Conservation (phyloP, 2,113 vertebrate species). For the Cephalophus harveyi region DNA sequence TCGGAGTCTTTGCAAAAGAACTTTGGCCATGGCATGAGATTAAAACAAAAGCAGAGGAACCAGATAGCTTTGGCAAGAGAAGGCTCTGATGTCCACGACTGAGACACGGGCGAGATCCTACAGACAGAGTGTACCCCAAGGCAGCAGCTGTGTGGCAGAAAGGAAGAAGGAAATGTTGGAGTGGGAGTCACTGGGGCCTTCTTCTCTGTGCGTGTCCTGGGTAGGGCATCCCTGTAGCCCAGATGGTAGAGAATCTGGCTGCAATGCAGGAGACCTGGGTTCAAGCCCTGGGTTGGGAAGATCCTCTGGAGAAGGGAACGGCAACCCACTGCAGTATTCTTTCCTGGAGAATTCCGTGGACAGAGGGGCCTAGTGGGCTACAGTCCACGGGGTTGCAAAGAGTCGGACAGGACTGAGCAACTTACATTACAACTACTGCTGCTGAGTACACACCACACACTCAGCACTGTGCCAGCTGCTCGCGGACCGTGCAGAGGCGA, state of each 20-base stretch:
- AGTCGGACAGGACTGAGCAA: accelerated
- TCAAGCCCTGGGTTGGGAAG: neutral
- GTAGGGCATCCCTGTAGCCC: neutral
- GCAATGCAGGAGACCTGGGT: neutral
- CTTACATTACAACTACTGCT: accelerated
- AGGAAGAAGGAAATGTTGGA: neutral
- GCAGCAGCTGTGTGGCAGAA: neutral
- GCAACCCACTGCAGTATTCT: neutral
- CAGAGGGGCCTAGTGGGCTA: neutral
- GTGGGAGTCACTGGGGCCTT: neutral
- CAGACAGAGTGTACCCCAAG: neutral
- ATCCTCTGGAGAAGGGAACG: neutral
- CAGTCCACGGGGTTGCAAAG: neutral
- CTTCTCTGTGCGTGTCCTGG: neutral
- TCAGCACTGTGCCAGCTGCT: neutral
- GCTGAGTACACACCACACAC: accelerated
- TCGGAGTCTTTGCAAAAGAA: neutral
- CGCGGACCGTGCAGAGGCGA: neutral
- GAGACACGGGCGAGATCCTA: neutral
- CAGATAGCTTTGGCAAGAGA: neutral
- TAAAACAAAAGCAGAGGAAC: neutral
- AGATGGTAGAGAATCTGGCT: neutral
- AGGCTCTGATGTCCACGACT: neutral
- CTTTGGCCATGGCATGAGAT: neutral
- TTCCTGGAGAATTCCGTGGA: neutral